These are phyloP conservation scores for Nasua narica DNA, from an alignment of 2,797 vertebrate species.

Conservation along the genomic window DNA sequence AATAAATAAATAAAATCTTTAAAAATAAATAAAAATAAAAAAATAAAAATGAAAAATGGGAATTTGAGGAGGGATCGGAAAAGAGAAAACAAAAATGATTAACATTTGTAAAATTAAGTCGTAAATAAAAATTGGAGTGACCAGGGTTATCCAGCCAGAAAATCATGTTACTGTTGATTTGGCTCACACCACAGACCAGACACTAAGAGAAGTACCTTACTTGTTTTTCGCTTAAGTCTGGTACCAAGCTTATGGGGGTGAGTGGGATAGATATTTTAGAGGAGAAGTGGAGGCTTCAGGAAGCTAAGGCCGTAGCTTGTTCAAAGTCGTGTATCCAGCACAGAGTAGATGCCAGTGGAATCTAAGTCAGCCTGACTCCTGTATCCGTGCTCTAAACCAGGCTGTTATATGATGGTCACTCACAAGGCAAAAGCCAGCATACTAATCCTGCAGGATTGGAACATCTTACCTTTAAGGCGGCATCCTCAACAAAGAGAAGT, in stretches of 20 bases:
- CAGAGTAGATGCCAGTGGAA: neutral
- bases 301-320: neutral
- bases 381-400: neutral
- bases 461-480: neutral
- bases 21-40: too few species aligned
- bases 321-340: neutral
- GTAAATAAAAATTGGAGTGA: neutral
- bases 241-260: neutral
- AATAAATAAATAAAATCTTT: too few species aligned
- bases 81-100: neutral
- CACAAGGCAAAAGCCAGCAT: neutral
- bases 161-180: neutral
- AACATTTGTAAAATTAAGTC: neutral
- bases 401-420: rapidly evolving
- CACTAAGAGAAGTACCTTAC: neutral
- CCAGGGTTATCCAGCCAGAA: neutral
- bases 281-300: neutral
- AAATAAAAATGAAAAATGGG: neutral
- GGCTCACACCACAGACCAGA: neutral
- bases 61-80: neutral
- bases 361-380: neutral
- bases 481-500: neutral
- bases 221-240: neutral
- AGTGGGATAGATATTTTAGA: neutral
- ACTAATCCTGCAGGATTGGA: neutral